Percentiles rank a stretch among this genome's conserved stretches.
Conservation (phyloP, 2,888 invertebrate species). For the Phortica okadai region DNA sequence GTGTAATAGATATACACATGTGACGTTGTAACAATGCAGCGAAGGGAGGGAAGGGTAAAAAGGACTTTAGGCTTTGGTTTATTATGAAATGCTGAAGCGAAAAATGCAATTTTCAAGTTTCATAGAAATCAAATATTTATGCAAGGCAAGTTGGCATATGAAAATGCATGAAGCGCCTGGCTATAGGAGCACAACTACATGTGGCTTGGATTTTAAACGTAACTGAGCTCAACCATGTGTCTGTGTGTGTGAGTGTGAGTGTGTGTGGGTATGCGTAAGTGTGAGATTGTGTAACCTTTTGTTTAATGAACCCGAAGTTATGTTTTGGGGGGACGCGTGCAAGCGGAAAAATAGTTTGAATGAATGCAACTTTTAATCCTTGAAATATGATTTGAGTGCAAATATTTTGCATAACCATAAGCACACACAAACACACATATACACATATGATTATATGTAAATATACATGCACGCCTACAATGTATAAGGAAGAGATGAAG, state of each 20-base stretch:
- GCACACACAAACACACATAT: slow-evolving; percentile 40
- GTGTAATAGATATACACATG: no score
- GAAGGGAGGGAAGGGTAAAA: no score
- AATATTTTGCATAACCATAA: slow-evolving; percentile 70
- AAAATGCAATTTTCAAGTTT: slow-evolving; percentile 9
- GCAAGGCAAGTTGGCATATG: slow-evolving; percentile 13
- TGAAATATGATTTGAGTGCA: slow-evolving; percentile 71
- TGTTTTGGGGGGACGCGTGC: slow-evolving; percentile 50
- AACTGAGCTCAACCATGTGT: no score
- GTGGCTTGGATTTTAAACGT: neutral
- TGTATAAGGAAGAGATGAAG: no score
- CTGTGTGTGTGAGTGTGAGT: neutral
- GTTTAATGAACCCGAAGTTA: slow-evolving; percentile 67
- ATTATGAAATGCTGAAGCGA: slow-evolving; percentile 4
- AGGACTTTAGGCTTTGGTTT: neutral
- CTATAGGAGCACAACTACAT: neutral
- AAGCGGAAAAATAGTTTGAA: slow-evolving; percentile 67
- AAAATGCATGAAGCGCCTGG: slow-evolving; percentile 11
- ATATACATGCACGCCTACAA: slow-evolving; percentile 9
- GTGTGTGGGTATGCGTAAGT: neutral
- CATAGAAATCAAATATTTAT: slow-evolving; percentile 21
- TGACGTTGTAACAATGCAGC: no score
- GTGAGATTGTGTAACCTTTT: slow-evolving; percentile 51
- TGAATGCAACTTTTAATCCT: slow-evolving; percentile 70
- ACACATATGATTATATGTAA: neutral